Conservation (phyloP, 2,888 invertebrate genomes). For the Lycocerus yunnanus region DNA sequence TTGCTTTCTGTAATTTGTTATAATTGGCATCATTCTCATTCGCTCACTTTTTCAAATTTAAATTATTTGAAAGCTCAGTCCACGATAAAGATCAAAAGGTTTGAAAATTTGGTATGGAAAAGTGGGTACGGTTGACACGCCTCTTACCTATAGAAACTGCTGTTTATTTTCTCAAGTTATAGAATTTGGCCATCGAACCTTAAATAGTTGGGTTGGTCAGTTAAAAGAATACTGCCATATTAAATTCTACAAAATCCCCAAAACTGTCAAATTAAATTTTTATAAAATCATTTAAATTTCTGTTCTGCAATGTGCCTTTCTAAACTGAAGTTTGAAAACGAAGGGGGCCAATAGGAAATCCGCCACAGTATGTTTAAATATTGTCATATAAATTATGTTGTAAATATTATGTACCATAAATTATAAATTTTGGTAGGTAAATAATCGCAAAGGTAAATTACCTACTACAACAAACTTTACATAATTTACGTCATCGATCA, state of each 20-base stretch:
- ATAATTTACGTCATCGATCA: conserved; percentile 1
- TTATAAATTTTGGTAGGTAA: not conserved
- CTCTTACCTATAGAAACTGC: not conserved
- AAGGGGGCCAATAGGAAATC: not conserved
- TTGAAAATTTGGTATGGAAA: not conserved
- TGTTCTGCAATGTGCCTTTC: not conserved
- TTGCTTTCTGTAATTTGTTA: not conserved
- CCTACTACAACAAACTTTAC: not conserved
- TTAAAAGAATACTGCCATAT: not conserved
- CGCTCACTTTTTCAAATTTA: not conserved
- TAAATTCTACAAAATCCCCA: not conserved
- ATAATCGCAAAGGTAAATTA: not conserved
- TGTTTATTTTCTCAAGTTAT: not conserved
- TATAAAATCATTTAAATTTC: no score
- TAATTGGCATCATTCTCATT: not conserved
- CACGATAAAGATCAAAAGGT: not conserved
- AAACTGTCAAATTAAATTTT: not conserved
- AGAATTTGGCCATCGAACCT: not conserved
- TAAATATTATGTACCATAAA: not conserved
- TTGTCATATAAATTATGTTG: not conserved
- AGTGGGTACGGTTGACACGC: not conserved
- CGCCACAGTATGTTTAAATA: not conserved
- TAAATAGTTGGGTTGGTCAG: not conserved
- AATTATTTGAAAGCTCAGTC: not conserved
- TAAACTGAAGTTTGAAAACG: no score